These are phyloP conservation scores for Cryptus viduatorius DNA, from an alignment of 2,888 invertebrate species.

Conservation along the genomic window DNA sequence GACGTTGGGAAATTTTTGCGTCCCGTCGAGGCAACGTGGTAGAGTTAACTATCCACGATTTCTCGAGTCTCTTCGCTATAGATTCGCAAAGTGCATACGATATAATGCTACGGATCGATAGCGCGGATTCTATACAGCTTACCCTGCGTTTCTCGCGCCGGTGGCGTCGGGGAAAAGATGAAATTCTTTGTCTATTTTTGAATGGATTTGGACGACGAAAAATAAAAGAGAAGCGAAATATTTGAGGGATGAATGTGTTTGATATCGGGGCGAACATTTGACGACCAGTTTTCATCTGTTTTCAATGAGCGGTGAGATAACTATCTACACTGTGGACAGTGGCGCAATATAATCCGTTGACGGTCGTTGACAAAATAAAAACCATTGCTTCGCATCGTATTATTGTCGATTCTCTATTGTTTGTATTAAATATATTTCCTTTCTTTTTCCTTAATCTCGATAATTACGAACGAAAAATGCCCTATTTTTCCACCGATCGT, in stretches of 20 bases:
- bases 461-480: no score
- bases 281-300: background rate
- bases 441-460: no score
- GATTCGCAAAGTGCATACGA: slow-evolving; percentile 20
- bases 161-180: background rate
- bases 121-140: background rate
- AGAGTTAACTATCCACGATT: background rate
- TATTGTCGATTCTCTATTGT: no score
- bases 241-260: background rate
- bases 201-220: background rate
- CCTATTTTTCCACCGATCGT: no score
- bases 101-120: slow-evolving; percentile 21
- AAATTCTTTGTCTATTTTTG: background rate
- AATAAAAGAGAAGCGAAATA: background rate
- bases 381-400: no score
- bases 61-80: background rate
- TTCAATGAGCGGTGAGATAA: background rate
- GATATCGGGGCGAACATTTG: background rate
- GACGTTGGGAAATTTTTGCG: background rate
- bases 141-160: background rate
- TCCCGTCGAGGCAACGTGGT: background rate
- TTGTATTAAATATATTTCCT: no score
- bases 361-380: background rate
- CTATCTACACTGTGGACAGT: background rate
- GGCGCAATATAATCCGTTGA: background rate